phyloP scores from a whole-genome alignment of 2,797 vertebrate species.

The Meriones psammophilus region DNA sequence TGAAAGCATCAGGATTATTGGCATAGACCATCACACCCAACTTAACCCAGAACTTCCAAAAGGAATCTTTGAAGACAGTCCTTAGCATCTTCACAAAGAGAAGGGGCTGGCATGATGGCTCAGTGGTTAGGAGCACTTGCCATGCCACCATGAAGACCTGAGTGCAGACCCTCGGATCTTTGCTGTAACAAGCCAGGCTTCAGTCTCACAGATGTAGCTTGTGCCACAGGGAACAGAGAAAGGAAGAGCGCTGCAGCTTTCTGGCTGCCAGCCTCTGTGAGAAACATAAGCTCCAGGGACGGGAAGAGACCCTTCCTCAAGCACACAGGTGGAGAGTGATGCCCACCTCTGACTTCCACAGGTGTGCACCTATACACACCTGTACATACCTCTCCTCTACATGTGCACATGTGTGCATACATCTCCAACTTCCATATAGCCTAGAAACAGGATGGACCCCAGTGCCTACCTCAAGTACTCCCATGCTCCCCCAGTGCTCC shows the following conservation, averaged over 20 bases:
- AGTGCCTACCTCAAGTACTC: no score
- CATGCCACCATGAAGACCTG: not conserved
- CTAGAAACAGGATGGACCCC: not conserved
- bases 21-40: not conserved
- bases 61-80: not conserved
- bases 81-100: not conserved
- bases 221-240: not conserved
- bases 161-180: not conserved
- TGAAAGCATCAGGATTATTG: not conserved
- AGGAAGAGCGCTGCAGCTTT: not conserved
- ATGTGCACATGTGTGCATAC: no score
- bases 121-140: not conserved
- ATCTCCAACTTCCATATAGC: no score
- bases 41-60: not conserved
- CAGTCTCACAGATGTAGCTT: not conserved
- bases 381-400: no score
- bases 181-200: not conserved
- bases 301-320: not conserved
- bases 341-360: not conserved
- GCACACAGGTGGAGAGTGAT: not conserved
- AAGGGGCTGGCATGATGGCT: not conserved
- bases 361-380: no score
- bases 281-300: no score
- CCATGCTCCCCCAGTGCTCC: not conserved
- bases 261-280: not conserved